phyloP scores from a whole-genome alignment of 2,888 invertebrate genomes.

The Nephrocerus scutellatus region DNA sequence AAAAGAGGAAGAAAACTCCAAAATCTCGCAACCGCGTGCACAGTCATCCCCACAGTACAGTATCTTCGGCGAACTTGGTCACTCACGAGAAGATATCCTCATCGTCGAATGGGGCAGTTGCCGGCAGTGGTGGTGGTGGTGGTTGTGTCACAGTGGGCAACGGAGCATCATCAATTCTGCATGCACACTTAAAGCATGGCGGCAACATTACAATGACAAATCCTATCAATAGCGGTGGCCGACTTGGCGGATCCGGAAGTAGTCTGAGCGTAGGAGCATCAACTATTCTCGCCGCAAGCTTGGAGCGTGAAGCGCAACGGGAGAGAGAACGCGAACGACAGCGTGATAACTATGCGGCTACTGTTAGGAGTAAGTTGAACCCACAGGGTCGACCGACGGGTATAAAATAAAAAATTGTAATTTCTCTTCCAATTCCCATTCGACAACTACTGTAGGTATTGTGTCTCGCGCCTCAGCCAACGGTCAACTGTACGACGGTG shows the following conservation, averaged over 20 bases:
- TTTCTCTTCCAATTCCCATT: too few relatives aligned
- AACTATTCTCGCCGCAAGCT: conserved; percentile 54
- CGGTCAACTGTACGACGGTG: conserved; percentile 47
- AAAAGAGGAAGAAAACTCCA: conserved; percentile 32
- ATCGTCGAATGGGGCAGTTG: conserved; percentile 28
- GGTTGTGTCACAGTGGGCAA: conserved; percentile 37
- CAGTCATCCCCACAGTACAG: conserved; percentile 43
- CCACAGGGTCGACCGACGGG: too few relatives aligned
- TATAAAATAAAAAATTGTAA: too few relatives aligned
- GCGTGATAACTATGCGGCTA: conserved; percentile 50
- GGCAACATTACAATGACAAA: conserved; percentile 41
- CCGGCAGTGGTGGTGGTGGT: conserved; percentile 31
- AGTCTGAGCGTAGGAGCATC: conserved; percentile 55
- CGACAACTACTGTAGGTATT: conserved; percentile 49
- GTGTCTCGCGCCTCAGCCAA: conserved; percentile 49
- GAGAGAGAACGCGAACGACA: conserved; percentile 44
- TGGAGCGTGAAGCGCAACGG: conserved; percentile 47
- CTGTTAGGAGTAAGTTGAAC: conserved; percentile 55
- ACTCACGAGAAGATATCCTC: conserved; percentile 39
- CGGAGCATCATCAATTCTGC: too few relatives aligned
- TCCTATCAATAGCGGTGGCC: conserved; percentile 37
- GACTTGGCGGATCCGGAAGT: conserved; percentile 49
- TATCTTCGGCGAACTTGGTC: conserved; percentile 44
- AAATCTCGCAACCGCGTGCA: conserved; percentile 42
- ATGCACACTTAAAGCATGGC: conserved; percentile 39